Percentiles rank a stretch among this genome's conserved stretches.
Conservation (phyloP, 1,140 invertebrate genomes). For the Drosophila funebris region DNA sequence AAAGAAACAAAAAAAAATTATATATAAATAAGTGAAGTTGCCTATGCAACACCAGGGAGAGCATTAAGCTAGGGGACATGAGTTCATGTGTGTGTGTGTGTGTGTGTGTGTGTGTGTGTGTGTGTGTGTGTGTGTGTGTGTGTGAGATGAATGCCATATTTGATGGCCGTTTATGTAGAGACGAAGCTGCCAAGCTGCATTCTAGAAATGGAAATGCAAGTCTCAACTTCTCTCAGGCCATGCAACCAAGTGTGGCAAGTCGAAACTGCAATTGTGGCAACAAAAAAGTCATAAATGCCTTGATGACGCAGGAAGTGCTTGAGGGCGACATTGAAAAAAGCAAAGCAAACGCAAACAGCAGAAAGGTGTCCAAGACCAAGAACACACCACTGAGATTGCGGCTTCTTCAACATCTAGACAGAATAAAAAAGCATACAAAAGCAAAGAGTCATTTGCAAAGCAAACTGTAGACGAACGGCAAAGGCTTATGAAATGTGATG, state of each 20-base stretch:
- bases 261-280: slow-evolving; percentile 1
- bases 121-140: slow-evolving; percentile 14
- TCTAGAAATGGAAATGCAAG: slow-evolving; percentile 48
- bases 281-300: slow-evolving; percentile 55
- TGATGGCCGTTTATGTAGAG: slow-evolving; percentile 67
- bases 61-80: neutral
- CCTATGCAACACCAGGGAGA: slow-evolving; percentile 32
- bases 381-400: slow-evolving; percentile 24
- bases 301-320: slow-evolving; percentile 69
- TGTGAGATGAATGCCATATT: slow-evolving; percentile 62
- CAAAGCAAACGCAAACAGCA: slow-evolving; percentile 24
- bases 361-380: slow-evolving; percentile 60
- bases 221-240: slow-evolving; percentile 23
- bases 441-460: slow-evolving; percentile 61
- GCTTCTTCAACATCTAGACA: slow-evolving; percentile 2
- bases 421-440: slow-evolving; percentile 13
- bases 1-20: slow-evolving; percentile 50
- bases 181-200: slow-evolving; percentile 66
- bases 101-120: slow-evolving; percentile 14
- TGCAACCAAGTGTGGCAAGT: slow-evolving; percentile 63
- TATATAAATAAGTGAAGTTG: slow-evolving; percentile 47
- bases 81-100: neutral
- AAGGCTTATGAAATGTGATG: slow-evolving; percentile 77
- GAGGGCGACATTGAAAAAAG: slow-evolving; percentile 77
- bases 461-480: slow-evolving; percentile 33